Evolutionary conservation across 2,888 invertebrate species (phyloP).

Genomic region (Cenopis cana): DNA sequence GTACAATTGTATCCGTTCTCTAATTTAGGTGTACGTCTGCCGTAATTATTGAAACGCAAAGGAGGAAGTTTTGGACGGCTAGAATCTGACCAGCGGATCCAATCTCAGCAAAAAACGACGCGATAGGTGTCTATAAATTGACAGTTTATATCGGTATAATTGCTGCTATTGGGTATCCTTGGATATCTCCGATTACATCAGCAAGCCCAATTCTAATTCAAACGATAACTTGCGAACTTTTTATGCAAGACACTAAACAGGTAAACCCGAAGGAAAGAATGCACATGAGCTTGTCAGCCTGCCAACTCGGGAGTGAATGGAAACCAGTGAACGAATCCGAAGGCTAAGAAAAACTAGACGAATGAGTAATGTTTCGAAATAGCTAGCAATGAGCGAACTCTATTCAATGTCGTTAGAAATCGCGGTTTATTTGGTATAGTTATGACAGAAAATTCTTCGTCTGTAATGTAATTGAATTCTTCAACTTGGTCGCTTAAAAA

Average conservation of each 20-base stretch:
- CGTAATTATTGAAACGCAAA: not conserved
- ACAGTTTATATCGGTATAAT: no score
- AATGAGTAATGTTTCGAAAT: slow-evolving; percentile 57
- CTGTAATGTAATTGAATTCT: slow-evolving; percentile 6
- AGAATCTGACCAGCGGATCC: no score
- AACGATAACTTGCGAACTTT: not conserved
- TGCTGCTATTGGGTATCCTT: not conserved
- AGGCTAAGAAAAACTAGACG: slow-evolving; percentile 54
- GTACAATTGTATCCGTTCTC: no score
- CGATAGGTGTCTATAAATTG: no score
- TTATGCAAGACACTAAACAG: slow-evolving; percentile 7
- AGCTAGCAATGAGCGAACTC: slow-evolving; percentile 41
- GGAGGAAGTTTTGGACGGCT: not conserved
- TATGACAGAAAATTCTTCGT: slow-evolving; percentile 11
- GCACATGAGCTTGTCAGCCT: slow-evolving; percentile 55
- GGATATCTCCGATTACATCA: not conserved
- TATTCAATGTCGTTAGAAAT: slow-evolving; percentile 44
- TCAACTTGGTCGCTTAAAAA: slow-evolving; percentile 1
- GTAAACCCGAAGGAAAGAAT: slow-evolving; percentile 32
- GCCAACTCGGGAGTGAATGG: slow-evolving; percentile 63
- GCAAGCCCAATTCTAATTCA: not conserved
- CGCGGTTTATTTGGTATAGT: slow-evolving; percentile 16
- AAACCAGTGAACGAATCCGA: slow-evolving; percentile 49
- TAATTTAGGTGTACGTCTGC: not conserved
- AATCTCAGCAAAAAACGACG: no score